Base-by-base conservation (phyloP, 2,888 invertebrate species). In the Acleris laterana region DNA sequence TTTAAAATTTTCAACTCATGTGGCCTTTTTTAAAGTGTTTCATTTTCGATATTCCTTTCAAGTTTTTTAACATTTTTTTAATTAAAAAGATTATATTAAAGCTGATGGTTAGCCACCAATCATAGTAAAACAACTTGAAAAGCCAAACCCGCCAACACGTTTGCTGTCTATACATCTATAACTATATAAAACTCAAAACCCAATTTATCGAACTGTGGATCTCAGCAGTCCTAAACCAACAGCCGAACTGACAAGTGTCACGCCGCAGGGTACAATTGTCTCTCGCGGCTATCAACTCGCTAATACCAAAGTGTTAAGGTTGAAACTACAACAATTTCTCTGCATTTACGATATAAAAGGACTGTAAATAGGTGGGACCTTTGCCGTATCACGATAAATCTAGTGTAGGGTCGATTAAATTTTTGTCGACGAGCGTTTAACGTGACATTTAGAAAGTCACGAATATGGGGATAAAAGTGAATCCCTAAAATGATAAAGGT, bases 221-320 rank as follows among this genome's bases (percentile, higher is more conserved):
- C 53, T 64, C 64, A 64, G 64, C 64, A 48, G 55, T 65, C 65
- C 65, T 65, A 65, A 60, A 55, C 55, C 60, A 61, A 65, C 65
- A 48, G 59, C 55, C 59, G 53, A 60, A 60, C 65, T 65, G 65
- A 65, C 65, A 65, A 65, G 65, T 65, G 65, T 65, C 60, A 64
- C 59, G 65, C 53, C 55, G 44, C 55, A 42, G 65, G 55, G 60
- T 46, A 38, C 38, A 38, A 38, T 38, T 13, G 38, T 38, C 38
- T 38, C 38, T 38, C 4, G 38, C 38, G 11, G 11, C 1, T 38
- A 1, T 38, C 38, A 13, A 11, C 38, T 13, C 38, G 38, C 13
- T 38, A 38, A 38, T 38, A 38, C 13, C 13, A 9, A 11, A 38
- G 38, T 38, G 3, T 38, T 38, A 38, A 38, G 13, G 38, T 38